These are phyloP conservation scores for Pogonus chalceus DNA, from an alignment of 1,140 invertebrate genomes.

Conservation along the genomic window DNA sequence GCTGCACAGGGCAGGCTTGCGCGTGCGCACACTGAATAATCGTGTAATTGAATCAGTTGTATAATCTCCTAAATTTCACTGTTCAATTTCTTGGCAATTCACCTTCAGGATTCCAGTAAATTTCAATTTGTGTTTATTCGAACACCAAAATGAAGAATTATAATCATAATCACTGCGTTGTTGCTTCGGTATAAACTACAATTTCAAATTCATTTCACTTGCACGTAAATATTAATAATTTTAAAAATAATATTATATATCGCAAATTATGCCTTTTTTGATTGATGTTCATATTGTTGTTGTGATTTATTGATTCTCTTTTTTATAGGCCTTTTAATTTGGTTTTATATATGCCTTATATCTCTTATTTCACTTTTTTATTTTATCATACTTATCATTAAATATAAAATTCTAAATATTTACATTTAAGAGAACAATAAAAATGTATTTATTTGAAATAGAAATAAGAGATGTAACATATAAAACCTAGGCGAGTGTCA, in stretches of 20 bases:
- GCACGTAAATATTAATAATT: neutral
- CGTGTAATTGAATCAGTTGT: neutral
- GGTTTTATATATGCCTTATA: too few species aligned
- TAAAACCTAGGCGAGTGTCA: too few species aligned
- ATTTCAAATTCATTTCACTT: neutral
- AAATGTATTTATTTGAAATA: too few species aligned
- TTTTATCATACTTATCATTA: too few species aligned
- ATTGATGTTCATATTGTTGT: neutral
- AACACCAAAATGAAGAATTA: constrained; percentile 1
- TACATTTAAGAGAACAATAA: too few species aligned
- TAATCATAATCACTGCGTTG: neutral
- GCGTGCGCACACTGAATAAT: too few species aligned
- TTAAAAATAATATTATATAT: neutral
- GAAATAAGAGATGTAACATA: too few species aligned
- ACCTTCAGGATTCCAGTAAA: neutral
- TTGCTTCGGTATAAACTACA: neutral
- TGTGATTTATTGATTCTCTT: too few species aligned
- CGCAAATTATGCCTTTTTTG: neutral
- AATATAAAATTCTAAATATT: too few species aligned
- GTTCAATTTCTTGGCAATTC: constrained; percentile 3
- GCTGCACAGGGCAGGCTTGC: too few species aligned
- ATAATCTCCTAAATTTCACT: constrained; percentile 1
- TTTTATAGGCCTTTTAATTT: too few species aligned
- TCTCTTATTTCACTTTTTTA: too few species aligned
- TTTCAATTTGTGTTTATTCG: constrained; percentile 5